Conservation (phyloP, 2,888 invertebrate genomes). For the Cerceris ruficornis region DNA sequence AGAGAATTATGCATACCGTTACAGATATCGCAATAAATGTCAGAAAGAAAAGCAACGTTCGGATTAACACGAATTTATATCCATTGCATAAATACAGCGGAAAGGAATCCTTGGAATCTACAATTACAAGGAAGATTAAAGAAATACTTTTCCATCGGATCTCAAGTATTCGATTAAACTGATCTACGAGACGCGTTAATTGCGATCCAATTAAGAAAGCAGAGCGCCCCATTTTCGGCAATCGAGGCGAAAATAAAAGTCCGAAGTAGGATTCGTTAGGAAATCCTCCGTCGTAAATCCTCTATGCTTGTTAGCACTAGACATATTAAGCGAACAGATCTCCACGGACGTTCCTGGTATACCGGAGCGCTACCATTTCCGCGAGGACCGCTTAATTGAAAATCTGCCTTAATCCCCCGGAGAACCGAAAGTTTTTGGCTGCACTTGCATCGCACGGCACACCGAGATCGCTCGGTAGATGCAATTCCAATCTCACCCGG, state of each 20-base stretch:
- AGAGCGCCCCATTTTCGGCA: background rate
- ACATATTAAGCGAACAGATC: slow-evolving; percentile 4
- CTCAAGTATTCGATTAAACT: background rate
- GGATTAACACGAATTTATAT: too few relatives aligned
- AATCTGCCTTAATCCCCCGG: slow-evolving; percentile 41
- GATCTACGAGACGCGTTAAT: too few relatives aligned
- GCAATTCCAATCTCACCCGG: slow-evolving; percentile 10
- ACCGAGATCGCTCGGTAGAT: slow-evolving; percentile 35
- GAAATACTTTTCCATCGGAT: background rate
- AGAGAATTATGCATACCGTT: too few relatives aligned
- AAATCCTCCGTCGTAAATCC: background rate
- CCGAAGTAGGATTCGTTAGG: background rate
- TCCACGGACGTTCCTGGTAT: background rate
- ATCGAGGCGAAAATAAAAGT: background rate
- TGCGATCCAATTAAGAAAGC: background rate
- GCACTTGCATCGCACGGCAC: slow-evolving; percentile 25
- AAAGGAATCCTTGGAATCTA: too few relatives aligned
- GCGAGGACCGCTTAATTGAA: slow-evolving; percentile 43
- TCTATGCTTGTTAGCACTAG: background rate
- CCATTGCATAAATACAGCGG: too few relatives aligned
- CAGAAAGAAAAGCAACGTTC: too few relatives aligned
- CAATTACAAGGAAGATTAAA: too few relatives aligned
- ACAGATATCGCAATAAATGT: too few relatives aligned
- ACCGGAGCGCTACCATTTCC: background rate
- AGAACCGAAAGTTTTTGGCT: slow-evolving; percentile 35